Evolutionary conservation across 2,797 vertebrate species (phyloP).

Genomic region (Sternotherus odoratus): DNA sequence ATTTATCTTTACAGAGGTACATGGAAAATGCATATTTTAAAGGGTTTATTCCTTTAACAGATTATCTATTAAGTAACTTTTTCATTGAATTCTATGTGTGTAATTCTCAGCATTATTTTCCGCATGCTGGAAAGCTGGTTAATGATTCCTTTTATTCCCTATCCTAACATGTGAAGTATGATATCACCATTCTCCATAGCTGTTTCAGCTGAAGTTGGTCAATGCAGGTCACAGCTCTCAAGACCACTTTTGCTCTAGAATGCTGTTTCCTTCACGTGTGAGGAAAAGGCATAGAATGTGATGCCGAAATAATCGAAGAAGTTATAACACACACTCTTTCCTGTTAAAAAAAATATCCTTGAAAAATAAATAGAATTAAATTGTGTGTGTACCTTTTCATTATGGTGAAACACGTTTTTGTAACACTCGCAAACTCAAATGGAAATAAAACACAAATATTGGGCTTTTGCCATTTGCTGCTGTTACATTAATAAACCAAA

Average conservation of each 20-base stretch:
- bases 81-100: not conserved
- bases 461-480: not conserved
- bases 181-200: accelerated
- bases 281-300: not conserved
- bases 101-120: not conserved
- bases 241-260: not conserved
- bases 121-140: not conserved
- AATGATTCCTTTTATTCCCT: not conserved
- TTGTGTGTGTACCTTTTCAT: not conserved
- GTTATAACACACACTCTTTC: not conserved
- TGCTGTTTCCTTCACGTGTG: not conserved
- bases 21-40: not conserved
- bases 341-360: not conserved
- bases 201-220: not conserved
- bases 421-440: not conserved
- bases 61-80: not conserved
- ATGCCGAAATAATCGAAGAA: not conserved
- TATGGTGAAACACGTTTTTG: not conserved
- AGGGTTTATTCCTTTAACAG: not conserved
- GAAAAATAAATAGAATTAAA: not conserved
- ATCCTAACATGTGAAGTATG: not conserved
- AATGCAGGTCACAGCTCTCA: accelerated
- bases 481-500: not conserved
- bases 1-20: not conserved
- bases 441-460: not conserved